A percentile compares a stretch with the other conserved stretches of the same genome.
Evolutionary conservation across 2,888 invertebrate genomes (phyloP).

Genomic region (Chymomyza procnemis): DNA sequence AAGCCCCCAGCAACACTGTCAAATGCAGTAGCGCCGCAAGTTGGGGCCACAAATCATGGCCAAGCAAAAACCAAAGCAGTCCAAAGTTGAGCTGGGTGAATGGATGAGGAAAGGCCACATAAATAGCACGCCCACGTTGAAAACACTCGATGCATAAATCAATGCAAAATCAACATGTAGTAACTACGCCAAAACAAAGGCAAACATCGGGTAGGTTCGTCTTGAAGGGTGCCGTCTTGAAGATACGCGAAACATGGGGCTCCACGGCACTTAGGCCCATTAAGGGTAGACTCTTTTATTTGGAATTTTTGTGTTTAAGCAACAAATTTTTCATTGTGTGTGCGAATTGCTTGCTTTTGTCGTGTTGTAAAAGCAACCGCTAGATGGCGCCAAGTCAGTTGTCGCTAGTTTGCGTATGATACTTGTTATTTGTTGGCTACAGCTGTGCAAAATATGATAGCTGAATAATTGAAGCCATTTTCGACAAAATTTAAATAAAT

Average conservation of each 20-base stretch:
- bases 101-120: slow-evolving; percentile 30
- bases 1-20: neutral
- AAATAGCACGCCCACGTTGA: slow-evolving; percentile 59
- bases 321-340: no score
- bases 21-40: slow-evolving; percentile 14
- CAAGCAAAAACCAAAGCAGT: slow-evolving; percentile 33
- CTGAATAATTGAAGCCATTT: no score
- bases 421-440: no score
- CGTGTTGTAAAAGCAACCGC: no score
- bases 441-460: no score
- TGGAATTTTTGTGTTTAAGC: no score
- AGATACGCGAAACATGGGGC: neutral
- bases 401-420: no score
- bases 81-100: slow-evolving; percentile 12
- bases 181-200: neutral
- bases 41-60: slow-evolving; percentile 50
- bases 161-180: slow-evolving; percentile 41
- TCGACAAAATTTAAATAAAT: no score
- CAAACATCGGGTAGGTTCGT: neutral
- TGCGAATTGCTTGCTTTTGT: no score
- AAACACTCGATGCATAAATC: slow-evolving; percentile 57
- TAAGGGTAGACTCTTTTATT: no score
- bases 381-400: no score
- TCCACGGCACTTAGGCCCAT: neutral
- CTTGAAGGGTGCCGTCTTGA: neutral